Evolutionary conservation across 2,797 vertebrate genomes (phyloP), one percentile per base, ranked within the genome.

Genomic region (Manis crassicaudata): DNA sequence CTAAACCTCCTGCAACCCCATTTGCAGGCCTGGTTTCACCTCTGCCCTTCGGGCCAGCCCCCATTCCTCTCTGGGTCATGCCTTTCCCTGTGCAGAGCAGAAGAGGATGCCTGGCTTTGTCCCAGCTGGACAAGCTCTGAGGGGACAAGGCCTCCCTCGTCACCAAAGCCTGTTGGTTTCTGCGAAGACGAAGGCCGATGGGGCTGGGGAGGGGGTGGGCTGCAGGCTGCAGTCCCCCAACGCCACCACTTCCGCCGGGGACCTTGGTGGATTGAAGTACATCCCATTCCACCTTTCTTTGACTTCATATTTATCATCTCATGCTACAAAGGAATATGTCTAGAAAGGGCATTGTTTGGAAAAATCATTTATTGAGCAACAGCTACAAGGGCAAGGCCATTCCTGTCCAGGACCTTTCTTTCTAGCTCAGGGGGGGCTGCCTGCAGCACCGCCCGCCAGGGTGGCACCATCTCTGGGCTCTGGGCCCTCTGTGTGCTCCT

Each of bases 371-470:
- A 7, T 43, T 56, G 68, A 12, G 56, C 52, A 60, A n/a, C 5
- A 43, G 70, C 43, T 46, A 9, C 35, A 25, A 37, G 21, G 54
- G 18, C 4, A 60, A 29, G 21, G 50, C n/a, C 16, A 29, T 60
- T 63, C 46, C 46, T 43, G 68, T n/a, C 52, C 10, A 27, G 40
- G 88, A 13, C 70, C 68, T 20, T 27, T 18, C 35, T 20, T 23
- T 35, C 32, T 9, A 25, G 56, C 40, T 25, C 2, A 16, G 50
- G 50, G 73, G 12, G 56, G 37, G 83, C 50, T 5, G 50, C 75
- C n/a, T 0, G 0, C 7, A 12, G 63, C 0, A 4, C 4, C 60
- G n/a, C 56, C 7, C 40, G 35, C 32, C 8, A 8, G 14, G 50
- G 77, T 2, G 16, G 56, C 8, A 14, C 63, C 10, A 11, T 4